phyloP scores from a whole-genome alignment of 2,113 vertebrate species.

The Elachura formosa region DNA sequence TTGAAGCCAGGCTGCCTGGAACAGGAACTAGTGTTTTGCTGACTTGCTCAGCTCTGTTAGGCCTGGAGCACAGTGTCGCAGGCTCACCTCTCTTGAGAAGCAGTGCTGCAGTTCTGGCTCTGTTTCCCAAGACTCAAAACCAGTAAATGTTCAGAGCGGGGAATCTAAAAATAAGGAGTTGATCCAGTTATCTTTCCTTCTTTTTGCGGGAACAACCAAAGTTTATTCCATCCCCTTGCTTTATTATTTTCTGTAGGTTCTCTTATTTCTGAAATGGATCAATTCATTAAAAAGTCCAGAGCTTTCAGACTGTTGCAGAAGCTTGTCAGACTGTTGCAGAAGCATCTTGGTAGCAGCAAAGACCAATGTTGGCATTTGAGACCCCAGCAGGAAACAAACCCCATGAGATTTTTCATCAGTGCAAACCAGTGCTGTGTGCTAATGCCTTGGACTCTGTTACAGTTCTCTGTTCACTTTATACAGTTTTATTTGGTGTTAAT shows the following conservation, averaged over 20 bases:
- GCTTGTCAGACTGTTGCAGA: background rate
- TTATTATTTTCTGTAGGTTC: background rate
- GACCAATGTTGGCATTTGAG: background rate
- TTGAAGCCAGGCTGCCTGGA: background rate
- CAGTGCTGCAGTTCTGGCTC: background rate
- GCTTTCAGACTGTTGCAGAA: too few relatives aligned
- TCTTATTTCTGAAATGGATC: background rate
- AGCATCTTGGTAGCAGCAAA: background rate
- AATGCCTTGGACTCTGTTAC: background rate
- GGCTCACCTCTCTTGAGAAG: background rate
- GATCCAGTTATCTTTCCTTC: background rate
- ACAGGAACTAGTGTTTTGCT: background rate
- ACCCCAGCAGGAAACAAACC: background rate
- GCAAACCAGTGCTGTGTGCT: background rate
- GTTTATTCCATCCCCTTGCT: background rate
- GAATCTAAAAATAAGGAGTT: background rate
- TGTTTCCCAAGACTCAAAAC: background rate
- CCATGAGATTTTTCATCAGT: background rate
- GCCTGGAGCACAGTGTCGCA: accelerated
- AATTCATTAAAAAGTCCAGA: background rate
- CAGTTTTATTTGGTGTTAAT: slow-evolving; percentile 41
- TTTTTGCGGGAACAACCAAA: background rate
- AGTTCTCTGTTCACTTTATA: background rate
- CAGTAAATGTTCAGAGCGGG: background rate
- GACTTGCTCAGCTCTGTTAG: background rate